Evolutionary conservation across 2,888 invertebrate species (phyloP), one percentile per base, ranked within the genome.

Genomic region (Cyclophora albipunctata): DNA sequence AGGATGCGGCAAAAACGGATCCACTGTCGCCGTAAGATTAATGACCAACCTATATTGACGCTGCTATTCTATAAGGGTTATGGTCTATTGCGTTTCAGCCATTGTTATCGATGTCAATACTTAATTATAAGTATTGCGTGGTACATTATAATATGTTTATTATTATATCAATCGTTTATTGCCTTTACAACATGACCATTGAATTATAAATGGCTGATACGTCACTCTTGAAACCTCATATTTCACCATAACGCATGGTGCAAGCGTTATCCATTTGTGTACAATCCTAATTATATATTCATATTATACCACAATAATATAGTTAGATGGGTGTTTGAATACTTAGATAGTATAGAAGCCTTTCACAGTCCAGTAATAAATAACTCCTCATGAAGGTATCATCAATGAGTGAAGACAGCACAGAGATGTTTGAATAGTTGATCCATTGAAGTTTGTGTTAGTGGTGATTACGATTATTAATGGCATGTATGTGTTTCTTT

Each of bases 1-100:
- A 84, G 98, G 98, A 77, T 93, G 94, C 84, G 98, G 98, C 78
- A 98, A 97, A 90, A 98, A 98, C 87, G 98, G 97, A 85, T 98
- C 98, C 63, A 96, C 98, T 64, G 95, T 98, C 79, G 98, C 98
- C 84, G 98, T 96, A 93, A 94, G 95, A 77, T 60, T 52, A 51
- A 59, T 48, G 46, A 52, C 50, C 55, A 56, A 53, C 59, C 60
- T 60, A 48, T 59, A 55, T 60, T 57, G 43, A 7, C 5, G 43
- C 43, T 47, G 53, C 56, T 62, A 47, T 53, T 52, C 51, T 53
- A 49, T 52, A 51, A 51, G 49, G 55, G 57, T 62, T 56, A 47
- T 48, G 55, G 51, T 55, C 48, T 60, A 57, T 48, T 47, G 48
- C 55, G 52, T 53, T 57, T 52, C 50, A 52, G 58, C 58, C 56